phyloP scores from a whole-genome alignment of 2,888 invertebrate genomes.

The Xylota sylvarum region DNA sequence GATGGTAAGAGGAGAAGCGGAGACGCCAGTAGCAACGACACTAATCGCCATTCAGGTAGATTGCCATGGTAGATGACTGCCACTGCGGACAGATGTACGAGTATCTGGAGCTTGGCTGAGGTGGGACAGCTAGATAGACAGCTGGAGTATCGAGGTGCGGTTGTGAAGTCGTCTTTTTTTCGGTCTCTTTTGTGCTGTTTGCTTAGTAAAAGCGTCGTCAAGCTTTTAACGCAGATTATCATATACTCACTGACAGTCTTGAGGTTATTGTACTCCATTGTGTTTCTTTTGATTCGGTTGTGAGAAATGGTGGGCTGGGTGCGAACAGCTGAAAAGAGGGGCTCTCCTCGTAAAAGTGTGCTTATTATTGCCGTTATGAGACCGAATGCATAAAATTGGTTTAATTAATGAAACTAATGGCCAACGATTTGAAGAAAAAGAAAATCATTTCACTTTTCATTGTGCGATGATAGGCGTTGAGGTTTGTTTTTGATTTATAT shows the following conservation, averaged over 20 bases:
- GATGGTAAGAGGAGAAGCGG: conserved; percentile 5
- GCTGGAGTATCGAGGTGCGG: conserved; percentile 55
- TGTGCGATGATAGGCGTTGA: conserved; percentile 16
- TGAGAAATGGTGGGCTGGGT: neutral
- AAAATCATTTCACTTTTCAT: conserved; percentile 76
- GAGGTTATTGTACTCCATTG: conserved; percentile 67
- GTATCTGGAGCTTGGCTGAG: conserved; percentile 55
- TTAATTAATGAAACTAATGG: conserved; percentile 58
- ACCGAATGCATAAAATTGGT: conserved; percentile 58
- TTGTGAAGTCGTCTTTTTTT: conserved; percentile 2
- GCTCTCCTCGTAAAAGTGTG: conserved; percentile 48
- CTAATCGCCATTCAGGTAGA: conserved; percentile 64
- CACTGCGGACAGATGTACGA: conserved; percentile 55
- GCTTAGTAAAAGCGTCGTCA: conserved; percentile 47
- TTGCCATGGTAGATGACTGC: conserved; percentile 41
- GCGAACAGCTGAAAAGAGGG: conserved; percentile 5
- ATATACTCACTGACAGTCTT: conserved; percentile 18
- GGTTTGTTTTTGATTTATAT: conserved; percentile 23
- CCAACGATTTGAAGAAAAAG: conserved; percentile 36
- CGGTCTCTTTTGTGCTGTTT: conserved; percentile 56
- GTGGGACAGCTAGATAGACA: conserved; percentile 33
- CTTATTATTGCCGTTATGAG: conserved; percentile 62
- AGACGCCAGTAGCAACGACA: conserved; percentile 20
- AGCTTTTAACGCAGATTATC: conserved; percentile 31
- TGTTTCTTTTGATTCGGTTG: conserved; percentile 29